Percentiles rank a stretch among this genome's conserved stretches.
Conservation (phyloP, 2,113 vertebrate species). For the Gobio gobio region DNA sequence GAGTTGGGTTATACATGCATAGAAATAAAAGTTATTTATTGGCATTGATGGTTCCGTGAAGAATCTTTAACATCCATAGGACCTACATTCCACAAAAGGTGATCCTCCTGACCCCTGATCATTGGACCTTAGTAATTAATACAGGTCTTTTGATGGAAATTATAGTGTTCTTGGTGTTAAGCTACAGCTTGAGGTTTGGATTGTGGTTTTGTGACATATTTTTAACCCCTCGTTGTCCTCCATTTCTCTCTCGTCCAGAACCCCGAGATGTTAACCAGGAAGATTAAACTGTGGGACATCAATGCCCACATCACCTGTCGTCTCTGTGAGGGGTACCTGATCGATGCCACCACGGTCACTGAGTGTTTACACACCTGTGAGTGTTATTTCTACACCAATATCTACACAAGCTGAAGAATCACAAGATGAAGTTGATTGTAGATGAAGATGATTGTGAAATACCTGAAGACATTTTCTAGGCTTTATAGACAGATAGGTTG, state of each 20-base stretch:
- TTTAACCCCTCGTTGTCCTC: not conserved
- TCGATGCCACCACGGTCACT: constrained; percentile 97
- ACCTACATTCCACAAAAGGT: no score
- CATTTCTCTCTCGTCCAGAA: constrained; percentile 71
- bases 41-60: no score
- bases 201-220: not conserved
- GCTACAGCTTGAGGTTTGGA: not conserved
- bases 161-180: no score
- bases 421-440: no score
- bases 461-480: no score
- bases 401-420: no score
- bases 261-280: constrained; percentile 99
- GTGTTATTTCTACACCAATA: constrained; percentile 65
- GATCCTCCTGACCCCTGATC: not conserved
- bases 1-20: not conserved
- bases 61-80: no score
- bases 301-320: constrained; percentile 99
- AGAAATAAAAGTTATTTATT: no score
- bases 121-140: no score
- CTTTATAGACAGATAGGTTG: no score
- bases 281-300: constrained; percentile 99
- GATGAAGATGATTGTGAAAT: no score
- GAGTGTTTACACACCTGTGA: constrained; percentile 99
- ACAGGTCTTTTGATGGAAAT: no score
- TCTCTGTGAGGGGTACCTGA: constrained; percentile 97